A percentile compares a stretch with the other conserved stretches of the same genome.
These are phyloP conservation scores for Actinernus sp. DNA, from an alignment of 92 coral and sea anemone species.

Conservation along the genomic window DNA sequence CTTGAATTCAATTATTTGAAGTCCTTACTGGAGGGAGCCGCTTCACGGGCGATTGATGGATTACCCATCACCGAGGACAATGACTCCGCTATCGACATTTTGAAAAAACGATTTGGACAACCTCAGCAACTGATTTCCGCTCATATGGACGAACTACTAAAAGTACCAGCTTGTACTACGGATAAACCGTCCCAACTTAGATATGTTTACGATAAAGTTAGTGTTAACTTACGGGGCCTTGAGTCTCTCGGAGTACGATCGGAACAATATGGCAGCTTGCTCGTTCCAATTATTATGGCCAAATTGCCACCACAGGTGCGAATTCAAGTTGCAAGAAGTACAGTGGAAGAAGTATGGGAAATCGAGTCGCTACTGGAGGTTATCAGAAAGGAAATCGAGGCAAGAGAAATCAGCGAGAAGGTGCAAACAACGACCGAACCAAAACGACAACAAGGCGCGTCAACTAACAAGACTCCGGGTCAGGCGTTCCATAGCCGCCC, in stretches of 20 bases:
- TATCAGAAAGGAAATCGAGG: constrained; percentile 55
- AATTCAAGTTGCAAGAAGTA: constrained; percentile 31
- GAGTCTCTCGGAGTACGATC: constrained; percentile 13
- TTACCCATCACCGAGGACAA: constrained; percentile 32
- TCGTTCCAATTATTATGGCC: constrained; percentile 28
- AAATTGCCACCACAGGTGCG: constrained; percentile 25
- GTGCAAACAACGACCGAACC: constrained; percentile 10
- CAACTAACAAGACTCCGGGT: background rate
- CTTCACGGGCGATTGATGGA: constrained; percentile 45
- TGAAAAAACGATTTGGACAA: constrained; percentile 24
- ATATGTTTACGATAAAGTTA: constrained; percentile 18
- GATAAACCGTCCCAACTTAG: constrained; percentile 7
- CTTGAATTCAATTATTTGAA: constrained; percentile 32
- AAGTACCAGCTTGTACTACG: constrained; percentile 29
- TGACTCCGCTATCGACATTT: constrained; percentile 18
- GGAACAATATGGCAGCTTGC: constrained; percentile 37
- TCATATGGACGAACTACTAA: constrained; percentile 67
- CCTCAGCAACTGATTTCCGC: constrained; percentile 58
- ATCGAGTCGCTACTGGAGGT: constrained; percentile 21
- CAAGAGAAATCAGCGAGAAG: constrained; percentile 49
- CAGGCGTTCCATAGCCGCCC: background rate
- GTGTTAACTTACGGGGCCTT: constrained; percentile 18
- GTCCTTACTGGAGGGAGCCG: constrained; percentile 32
- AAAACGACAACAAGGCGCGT: constrained; percentile 1
- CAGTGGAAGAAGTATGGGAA: constrained; percentile 38